phyloP scores from a whole-genome alignment of 2,797 vertebrate genomes.

The Lacerta viridis region DNA sequence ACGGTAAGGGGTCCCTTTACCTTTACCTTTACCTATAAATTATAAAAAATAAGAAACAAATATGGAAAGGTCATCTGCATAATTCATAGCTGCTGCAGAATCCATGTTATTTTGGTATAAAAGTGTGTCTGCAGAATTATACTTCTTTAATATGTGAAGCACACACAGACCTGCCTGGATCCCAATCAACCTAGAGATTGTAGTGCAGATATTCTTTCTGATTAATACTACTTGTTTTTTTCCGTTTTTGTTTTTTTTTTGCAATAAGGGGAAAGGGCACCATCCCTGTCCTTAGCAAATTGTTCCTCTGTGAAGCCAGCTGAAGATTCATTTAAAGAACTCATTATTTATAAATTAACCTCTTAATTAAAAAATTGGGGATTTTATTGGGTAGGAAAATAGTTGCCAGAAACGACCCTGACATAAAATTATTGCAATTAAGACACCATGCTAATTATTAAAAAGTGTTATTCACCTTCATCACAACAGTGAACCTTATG shows the following conservation, averaged over 20 bases:
- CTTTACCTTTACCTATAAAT: neutral
- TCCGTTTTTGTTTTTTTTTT: neutral
- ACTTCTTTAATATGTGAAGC: neutral
- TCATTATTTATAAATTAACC: conserved; percentile 19
- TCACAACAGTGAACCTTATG: conserved; percentile 50
- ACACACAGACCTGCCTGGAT: neutral
- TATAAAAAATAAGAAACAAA: neutral
- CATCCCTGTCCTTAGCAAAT: conserved; percentile 9
- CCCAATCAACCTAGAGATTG: neutral
- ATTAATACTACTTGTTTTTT: neutral
- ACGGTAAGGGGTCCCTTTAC: too few relatives aligned
- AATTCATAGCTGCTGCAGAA: neutral
- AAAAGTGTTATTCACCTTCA: conserved; percentile 18
- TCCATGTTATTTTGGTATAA: neutral
- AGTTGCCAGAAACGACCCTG: conserved; percentile 14
- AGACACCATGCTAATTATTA: conserved; percentile 54
- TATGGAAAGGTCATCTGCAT: neutral
- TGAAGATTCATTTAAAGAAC: conserved; percentile 32
- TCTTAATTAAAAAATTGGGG: conserved; percentile 14
- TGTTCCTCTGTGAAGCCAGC: conserved; percentile 29
- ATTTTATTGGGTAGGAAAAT: accelerated
- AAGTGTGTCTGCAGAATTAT: neutral
- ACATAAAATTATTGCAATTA: conserved; percentile 37
- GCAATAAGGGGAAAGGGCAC: conserved; percentile 9
- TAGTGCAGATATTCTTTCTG: neutral